These are phyloP conservation scores for Centrocercus urophasianus DNA, from an alignment of 2,113 vertebrate species.

Conservation along the genomic window DNA sequence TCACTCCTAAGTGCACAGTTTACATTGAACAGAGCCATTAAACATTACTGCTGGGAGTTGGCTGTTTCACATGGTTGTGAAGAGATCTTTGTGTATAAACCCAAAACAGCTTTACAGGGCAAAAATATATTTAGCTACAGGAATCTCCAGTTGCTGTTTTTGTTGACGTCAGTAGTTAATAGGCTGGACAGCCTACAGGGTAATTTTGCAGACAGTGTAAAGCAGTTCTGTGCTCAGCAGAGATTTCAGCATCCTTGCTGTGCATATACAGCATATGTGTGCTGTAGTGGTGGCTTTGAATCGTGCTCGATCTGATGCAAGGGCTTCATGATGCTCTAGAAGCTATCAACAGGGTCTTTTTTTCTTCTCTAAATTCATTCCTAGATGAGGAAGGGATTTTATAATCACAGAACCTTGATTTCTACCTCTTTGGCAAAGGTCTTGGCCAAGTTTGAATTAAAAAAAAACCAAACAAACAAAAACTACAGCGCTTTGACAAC, in stretches of 20 bases:
- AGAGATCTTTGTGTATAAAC: conserved; percentile 57
- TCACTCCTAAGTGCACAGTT: conserved; percentile 67
- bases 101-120: conserved; percentile 17
- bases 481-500: background rate
- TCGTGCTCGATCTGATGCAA: background rate
- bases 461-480: background rate
- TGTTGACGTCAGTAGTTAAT: conserved; percentile 35
- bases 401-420: conserved; percentile 9
- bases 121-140: conserved; percentile 45
- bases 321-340: background rate
- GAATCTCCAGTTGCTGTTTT: conserved; percentile 53
- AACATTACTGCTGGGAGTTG: conserved; percentile 37
- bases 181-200: conserved; percentile 11
- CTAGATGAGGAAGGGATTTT: background rate
- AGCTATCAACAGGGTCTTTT: background rate
- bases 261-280: background rate
- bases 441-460: background rate
- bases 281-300: background rate
- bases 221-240: background rate
- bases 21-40: conserved; percentile 53
- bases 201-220: background rate
- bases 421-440: background rate
- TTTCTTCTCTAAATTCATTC: conserved; percentile 8
- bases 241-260: background rate
- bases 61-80: conserved; percentile 35